Evolutionary conservation across 2,113 vertebrate species (phyloP), one percentile per base, ranked within the genome.

Genomic region (Hippocampus abdominalis): DNA sequence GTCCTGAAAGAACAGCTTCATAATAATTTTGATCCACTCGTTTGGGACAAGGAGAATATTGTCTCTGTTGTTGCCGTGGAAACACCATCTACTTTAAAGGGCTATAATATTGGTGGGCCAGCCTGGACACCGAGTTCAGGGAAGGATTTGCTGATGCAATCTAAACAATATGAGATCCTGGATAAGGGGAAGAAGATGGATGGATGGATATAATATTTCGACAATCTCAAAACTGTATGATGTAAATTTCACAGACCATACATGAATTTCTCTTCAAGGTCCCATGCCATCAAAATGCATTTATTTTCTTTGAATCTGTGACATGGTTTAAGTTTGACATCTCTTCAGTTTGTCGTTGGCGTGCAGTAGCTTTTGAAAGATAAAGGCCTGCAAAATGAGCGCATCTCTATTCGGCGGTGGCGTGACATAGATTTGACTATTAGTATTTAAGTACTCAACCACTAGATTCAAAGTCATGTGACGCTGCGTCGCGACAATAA

Each of bases 11-110:
- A 48, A 46, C 63, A 9, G 42, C 42, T 18, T 46, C 42, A 27
- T 64, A 46, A 16, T 44, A n/a, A 44, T 46, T 64, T 46, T 64
- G 13, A 2, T 18, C 9, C 23, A 18, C 23, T 27, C 23, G 13
- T 20, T 64, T 64, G 40, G 63, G 63, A 64, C 42, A 27, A 16
- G 23, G 23, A 27, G 42, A 27, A 64, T 27, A 27, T 44, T 64
- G 42, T 46, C 39, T 44, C 40, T 64, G 63, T 25, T 64, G 63
- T 64, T 64, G 40, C 63, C 63, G 46, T 48, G 63, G 42, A 23
- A 64, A 64, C 63, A 23, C 23, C 42, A 27, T 16, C 23, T 46
- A 64, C 63, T 64, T 46, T 46, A 15, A 23, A 27, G 42, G n/a
- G 20, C 23, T 46, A 21, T 44, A 64, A 64, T 25, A 64, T 64